Conservation (phyloP, 2,888 invertebrate genomes). For the Bhutanitis thaidina region DNA sequence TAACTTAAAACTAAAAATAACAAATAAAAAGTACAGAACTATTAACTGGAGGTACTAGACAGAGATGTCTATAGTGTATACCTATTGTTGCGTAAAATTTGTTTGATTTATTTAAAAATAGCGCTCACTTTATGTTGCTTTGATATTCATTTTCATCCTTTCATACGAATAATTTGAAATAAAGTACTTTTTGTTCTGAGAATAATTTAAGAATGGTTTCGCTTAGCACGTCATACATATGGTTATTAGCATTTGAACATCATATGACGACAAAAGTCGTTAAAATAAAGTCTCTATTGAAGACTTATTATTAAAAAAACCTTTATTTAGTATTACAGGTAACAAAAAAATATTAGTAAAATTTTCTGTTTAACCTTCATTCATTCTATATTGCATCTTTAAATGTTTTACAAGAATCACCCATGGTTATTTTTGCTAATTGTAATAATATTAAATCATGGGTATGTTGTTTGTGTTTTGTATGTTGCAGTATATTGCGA, state of each 20-base stretch:
- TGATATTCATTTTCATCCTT: too few species aligned
- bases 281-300: too few species aligned
- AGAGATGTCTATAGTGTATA: slow-evolving; percentile 22
- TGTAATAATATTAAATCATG: not conserved
- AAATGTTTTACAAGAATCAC: not conserved
- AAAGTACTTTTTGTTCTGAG: too few species aligned
- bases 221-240: too few species aligned
- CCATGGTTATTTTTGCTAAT: not conserved
- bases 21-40: slow-evolving; percentile 50
- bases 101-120: not conserved
- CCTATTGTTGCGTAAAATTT: not conserved
- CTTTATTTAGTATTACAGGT: not conserved
- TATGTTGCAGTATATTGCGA: slow-evolving; percentile 9
- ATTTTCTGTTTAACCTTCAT: not conserved
- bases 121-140: too few species aligned
- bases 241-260: too few species aligned
- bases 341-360: not conserved
- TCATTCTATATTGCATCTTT: not conserved
- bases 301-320: too few species aligned
- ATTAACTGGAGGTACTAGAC: slow-evolving; percentile 36
- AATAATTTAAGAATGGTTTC: too few species aligned
- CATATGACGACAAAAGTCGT: too few species aligned
- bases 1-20: slow-evolving; percentile 67
- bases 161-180: too few species aligned
- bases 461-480: slow-evolving; percentile 1